phyloP scores from a whole-genome alignment of 2,113 vertebrate species.

The Oryzias curvinotus region DNA sequence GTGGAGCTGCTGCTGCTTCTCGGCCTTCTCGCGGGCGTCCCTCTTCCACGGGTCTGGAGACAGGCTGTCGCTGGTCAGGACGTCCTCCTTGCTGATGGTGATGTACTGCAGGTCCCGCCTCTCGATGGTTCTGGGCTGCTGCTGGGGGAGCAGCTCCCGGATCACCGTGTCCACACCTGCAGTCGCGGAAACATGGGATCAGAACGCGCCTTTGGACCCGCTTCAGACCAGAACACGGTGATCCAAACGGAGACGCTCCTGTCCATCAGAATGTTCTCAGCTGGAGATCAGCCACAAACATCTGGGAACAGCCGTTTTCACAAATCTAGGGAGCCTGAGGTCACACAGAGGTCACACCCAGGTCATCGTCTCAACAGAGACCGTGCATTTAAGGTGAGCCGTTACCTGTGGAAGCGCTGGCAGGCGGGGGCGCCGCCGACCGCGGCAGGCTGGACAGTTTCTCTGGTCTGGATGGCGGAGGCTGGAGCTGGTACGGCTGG shows the following conservation, averaged over 20 bases:
- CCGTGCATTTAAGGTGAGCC: not conserved
- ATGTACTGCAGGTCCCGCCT: constrained; percentile 94
- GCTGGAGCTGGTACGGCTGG: constrained; percentile 74
- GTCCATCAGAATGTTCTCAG: too few species aligned
- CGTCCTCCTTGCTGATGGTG: constrained; percentile 92
- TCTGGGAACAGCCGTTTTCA: too few species aligned
- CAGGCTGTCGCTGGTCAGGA: constrained; percentile 89
- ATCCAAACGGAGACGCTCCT: too few species aligned
- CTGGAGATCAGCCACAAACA: too few species aligned
- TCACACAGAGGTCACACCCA: too few species aligned
- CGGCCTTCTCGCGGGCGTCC: constrained; percentile 94
- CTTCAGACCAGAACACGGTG: too few species aligned
- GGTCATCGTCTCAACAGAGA: not conserved
- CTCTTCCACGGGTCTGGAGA: constrained; percentile 98
- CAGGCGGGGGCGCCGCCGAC: constrained; percentile 49
- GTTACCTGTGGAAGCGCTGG: constrained; percentile 63
- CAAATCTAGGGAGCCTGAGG: too few species aligned
- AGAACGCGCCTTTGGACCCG: too few species aligned
- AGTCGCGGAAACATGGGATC: too few species aligned
- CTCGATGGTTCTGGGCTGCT: constrained; percentile 96
- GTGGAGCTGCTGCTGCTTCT: constrained; percentile 98
- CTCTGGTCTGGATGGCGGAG: constrained; percentile 74
- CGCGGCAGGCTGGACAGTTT: constrained; percentile 83
- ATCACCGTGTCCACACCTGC: constrained; percentile 88
- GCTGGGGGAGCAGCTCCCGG: constrained; percentile 92